phyloP scores from a whole-genome alignment of 2,113 vertebrate species.

The Rhipidura dahli region DNA sequence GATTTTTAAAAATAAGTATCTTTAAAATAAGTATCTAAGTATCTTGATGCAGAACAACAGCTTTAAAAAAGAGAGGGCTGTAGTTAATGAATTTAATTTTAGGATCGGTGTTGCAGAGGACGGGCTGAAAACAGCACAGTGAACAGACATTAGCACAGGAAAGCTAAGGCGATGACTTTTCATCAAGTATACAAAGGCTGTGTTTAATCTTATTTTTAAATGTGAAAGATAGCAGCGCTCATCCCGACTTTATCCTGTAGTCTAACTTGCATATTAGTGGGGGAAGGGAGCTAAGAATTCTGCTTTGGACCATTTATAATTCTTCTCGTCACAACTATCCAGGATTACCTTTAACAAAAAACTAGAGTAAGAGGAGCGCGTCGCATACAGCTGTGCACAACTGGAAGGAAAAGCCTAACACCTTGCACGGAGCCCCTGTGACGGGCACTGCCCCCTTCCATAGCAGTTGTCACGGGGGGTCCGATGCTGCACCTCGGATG shows the following conservation, averaged over 20 bases:
- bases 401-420: not conserved
- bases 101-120: not conserved
- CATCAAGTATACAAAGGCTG: not conserved
- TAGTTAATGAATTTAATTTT: not conserved
- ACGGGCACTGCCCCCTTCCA: not conserved
- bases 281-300: not conserved
- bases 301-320: not conserved
- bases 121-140: not conserved
- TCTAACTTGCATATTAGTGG: not conserved
- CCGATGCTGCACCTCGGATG: too few species aligned
- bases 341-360: not conserved
- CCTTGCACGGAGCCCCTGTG: not conserved
- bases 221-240: not conserved
- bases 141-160: not conserved
- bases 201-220: not conserved
- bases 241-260: not conserved
- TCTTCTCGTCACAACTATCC: not conserved
- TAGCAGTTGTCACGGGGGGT: not conserved
- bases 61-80: not conserved
- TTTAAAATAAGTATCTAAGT: not conserved
- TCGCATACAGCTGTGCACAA: not conserved
- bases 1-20: not conserved
- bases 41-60: not conserved
- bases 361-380: accelerated
- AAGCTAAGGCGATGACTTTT: not conserved